Percentiles rank a stretch among this genome's conserved stretches.
Evolutionary conservation across 1,140 invertebrate species (phyloP).

Genomic region (Hylyphantes graminicola): DNA sequence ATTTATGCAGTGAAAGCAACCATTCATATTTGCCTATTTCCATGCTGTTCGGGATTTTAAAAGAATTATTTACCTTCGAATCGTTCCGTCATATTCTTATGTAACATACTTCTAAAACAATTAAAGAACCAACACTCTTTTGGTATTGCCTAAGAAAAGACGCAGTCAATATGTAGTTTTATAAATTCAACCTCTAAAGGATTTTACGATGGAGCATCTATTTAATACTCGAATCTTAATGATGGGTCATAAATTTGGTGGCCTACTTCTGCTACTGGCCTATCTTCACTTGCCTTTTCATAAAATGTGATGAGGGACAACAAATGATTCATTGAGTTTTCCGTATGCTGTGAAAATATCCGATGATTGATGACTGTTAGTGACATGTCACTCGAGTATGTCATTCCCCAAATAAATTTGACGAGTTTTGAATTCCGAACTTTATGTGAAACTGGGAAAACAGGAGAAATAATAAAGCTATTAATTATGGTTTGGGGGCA

Average conservation of each 20-base stretch:
- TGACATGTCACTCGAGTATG: slow-evolving; percentile 7
- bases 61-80: too few species aligned
- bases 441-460: slow-evolving; percentile 3
- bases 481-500: too few species aligned
- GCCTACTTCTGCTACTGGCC: slow-evolving; percentile 23
- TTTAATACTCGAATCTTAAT: slow-evolving; percentile 46
- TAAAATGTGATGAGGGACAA: slow-evolving; percentile 16
- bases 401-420: slow-evolving; percentile 28
- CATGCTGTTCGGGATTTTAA: too few species aligned
- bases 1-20: too few species aligned
- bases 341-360: slow-evolving; percentile 44
- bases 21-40: too few species aligned
- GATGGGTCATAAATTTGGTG: slow-evolving; percentile 50
- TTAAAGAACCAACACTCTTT: too few species aligned
- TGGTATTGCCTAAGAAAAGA: too few species aligned
- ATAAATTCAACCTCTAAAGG: too few species aligned
- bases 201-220: background rate
- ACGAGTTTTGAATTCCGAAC: slow-evolving; percentile 14
- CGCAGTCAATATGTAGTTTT: too few species aligned
- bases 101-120: too few species aligned
- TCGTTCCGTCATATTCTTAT: too few species aligned
- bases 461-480: background rate
- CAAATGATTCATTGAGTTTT: slow-evolving; percentile 27
- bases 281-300: slow-evolving; percentile 15
- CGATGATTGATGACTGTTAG: slow-evolving; percentile 42